Evolutionary conservation across 2,113 vertebrate genomes (phyloP), one percentile per base, ranked within the genome.

Genomic region (Cyprinodon variegatus): DNA sequence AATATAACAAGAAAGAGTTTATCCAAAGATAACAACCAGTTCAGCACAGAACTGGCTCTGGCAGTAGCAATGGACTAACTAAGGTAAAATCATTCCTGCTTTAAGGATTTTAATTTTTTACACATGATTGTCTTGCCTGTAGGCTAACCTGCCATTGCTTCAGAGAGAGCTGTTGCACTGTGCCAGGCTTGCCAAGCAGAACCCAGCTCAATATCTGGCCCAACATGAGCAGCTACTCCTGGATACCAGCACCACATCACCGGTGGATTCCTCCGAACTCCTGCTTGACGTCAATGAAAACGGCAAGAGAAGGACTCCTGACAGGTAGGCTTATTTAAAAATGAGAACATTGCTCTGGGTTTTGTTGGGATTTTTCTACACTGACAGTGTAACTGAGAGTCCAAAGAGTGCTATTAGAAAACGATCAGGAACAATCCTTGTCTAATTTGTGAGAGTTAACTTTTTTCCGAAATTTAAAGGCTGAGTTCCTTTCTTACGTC

Each of bases 151-250:
- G 88, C 98, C 98, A 0, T 88, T 99, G 85, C 95, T 99, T 83
- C 98, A 99, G 95, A 93, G 97, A 4, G 98, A 98, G 86, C 96
- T 99, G 82, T 93, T 98, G 74, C 96, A 99, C 93, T 99, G 97
- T 0, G 98, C 98, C 84, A 95, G 97, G 71, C 94, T 99, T 88
- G 97, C 98, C 88, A 98, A 99, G 95, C 97, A 98, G 96, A 98
- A 94, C 65, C 97, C 97, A 0, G 97, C 97, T 59, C 98, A 99
- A 93, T 99, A 99, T 94, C 94, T 99, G 94, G 97, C 97, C 36
- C 97, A 99, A 90, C 97, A 99, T 0, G 97, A 99, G 92, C 97
- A 98, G 93, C 95, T 98, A 67, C 95, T 99, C 72, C 94, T 99
- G 89, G 96, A 97, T 9, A 96, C 96, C 93, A 97, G 94, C 40